Evolutionary conservation across 64 coral and sea anemone genomes (phyloP).

Genomic region (Orbicella faveolata): DNA sequence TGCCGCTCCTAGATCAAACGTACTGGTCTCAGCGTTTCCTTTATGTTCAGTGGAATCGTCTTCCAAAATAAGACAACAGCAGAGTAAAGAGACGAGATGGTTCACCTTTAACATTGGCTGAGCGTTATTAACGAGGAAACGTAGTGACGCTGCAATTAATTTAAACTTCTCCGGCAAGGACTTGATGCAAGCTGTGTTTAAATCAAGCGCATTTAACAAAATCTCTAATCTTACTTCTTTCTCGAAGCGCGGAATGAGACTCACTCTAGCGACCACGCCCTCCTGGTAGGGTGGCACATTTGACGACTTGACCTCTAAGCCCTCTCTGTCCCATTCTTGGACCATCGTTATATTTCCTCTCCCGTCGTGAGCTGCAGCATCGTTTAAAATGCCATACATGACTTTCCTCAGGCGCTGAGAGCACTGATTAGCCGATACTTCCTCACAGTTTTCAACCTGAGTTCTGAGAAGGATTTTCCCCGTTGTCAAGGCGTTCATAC

Average conservation of each 20-base stretch:
- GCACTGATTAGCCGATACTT: conserved; percentile 54
- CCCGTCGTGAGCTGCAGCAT: not conserved
- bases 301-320: not conserved
- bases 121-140: conserved; percentile 44
- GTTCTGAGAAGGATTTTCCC: conserved; percentile 27
- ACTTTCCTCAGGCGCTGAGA: conserved; percentile 34
- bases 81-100: not conserved
- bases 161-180: conserved; percentile 18
- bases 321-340: conserved; percentile 61
- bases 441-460: conserved; percentile 60
- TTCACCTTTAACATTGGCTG: conserved; percentile 21
- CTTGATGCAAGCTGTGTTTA: conserved; percentile 12
- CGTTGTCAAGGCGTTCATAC: conserved; percentile 41
- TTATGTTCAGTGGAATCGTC: not conserved
- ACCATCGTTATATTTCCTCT: not conserved
- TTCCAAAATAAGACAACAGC: not conserved
- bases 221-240: not conserved
- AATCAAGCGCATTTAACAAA: conserved; percentile 36
- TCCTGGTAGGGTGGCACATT: conserved; percentile 8
- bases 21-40: not conserved
- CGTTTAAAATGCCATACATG: conserved; percentile 55
- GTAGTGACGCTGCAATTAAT: conserved; percentile 54
- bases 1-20: conserved; percentile 31
- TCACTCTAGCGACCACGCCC: conserved; percentile 36
- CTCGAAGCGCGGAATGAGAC: not conserved